These are phyloP conservation scores for Dolichallabes microphthalmus DNA, from an alignment of 2,113 vertebrate species.

Conservation along the genomic window DNA sequence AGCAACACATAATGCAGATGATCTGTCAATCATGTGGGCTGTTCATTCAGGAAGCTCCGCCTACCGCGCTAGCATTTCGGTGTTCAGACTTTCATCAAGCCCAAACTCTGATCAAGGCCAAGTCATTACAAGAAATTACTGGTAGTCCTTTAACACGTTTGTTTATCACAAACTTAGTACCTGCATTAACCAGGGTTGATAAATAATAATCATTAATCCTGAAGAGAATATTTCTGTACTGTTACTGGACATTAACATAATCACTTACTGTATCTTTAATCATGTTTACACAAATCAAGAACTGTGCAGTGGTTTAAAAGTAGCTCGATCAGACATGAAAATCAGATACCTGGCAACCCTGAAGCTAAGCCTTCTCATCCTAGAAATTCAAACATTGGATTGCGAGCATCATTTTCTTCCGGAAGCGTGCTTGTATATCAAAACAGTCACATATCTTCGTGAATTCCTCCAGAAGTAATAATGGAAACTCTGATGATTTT, in stretches of 20 bases:
- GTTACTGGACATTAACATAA: not conserved
- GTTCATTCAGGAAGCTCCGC: not conserved
- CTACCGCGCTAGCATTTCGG: not conserved
- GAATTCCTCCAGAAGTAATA: too few relatives aligned
- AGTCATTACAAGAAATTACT: not conserved
- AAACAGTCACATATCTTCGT: too few relatives aligned
- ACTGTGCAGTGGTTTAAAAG: not conserved
- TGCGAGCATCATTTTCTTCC: too few relatives aligned
- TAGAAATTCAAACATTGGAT: too few relatives aligned
- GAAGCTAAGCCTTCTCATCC: not conserved
- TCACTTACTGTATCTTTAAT: not conserved
- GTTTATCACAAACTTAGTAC: not conserved
- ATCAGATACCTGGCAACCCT: not conserved
- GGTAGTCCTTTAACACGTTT: not conserved
- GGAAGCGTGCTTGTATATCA: too few relatives aligned
- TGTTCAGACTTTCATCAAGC: not conserved
- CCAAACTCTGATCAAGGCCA: not conserved
- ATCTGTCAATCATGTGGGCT: not conserved
- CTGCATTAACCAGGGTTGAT: not conserved
- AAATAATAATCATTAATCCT: not conserved
- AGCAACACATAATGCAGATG: not conserved
- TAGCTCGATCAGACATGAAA: not conserved
- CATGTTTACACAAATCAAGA: not conserved
- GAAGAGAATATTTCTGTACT: not conserved
- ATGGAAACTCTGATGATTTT: too few relatives aligned